Conservation (phyloP, 2,888 invertebrate genomes). For the Homarus gammarus region DNA sequence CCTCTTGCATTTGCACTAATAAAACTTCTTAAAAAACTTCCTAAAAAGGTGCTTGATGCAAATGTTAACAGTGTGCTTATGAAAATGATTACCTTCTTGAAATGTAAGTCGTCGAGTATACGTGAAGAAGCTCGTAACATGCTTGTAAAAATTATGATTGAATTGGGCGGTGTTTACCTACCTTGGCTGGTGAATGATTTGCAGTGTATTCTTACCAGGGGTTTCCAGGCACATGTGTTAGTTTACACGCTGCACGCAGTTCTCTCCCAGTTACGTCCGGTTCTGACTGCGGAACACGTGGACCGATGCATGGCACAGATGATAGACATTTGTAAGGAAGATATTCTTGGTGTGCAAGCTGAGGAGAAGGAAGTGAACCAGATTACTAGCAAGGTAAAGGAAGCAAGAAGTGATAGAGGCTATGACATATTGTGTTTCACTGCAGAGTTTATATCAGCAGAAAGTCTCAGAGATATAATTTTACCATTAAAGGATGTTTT, state of each 20-base stretch:
- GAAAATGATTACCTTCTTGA: slow-evolving; percentile 93
- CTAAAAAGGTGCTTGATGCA: slow-evolving; percentile 86
- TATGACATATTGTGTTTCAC: slow-evolving; percentile 91
- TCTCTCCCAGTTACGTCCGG: slow-evolving; percentile 85
- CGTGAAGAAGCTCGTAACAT: slow-evolving; percentile 91
- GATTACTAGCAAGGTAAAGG: slow-evolving; percentile 85
- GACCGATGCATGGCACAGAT: slow-evolving; percentile 88
- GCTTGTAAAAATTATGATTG: slow-evolving; percentile 92
- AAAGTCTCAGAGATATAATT: slow-evolving; percentile 87
- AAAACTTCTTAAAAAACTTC: slow-evolving; percentile 92
- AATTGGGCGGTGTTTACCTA: slow-evolving; percentile 91
- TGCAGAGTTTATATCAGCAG: slow-evolving; percentile 88
- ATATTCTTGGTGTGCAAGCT: slow-evolving; percentile 84
- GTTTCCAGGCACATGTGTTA: slow-evolving; percentile 96
- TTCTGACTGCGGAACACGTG: slow-evolving; percentile 88
- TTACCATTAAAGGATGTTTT: slow-evolving; percentile 89
- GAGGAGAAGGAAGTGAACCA: slow-evolving; percentile 96
- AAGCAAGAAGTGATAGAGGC: slow-evolving; percentile 86
- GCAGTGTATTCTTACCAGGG: slow-evolving; percentile 88
- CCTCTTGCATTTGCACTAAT: slow-evolving; percentile 96
- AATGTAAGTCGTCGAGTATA: slow-evolving; percentile 92
- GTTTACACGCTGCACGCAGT: slow-evolving; percentile 90
- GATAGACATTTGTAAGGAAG: slow-evolving; percentile 83
- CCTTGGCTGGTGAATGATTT: slow-evolving; percentile 89
- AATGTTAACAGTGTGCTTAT: slow-evolving; percentile 89